These are phyloP conservation scores for Cydia amplana DNA, from an alignment of 1,140 invertebrate species.

Conservation along the genomic window DNA sequence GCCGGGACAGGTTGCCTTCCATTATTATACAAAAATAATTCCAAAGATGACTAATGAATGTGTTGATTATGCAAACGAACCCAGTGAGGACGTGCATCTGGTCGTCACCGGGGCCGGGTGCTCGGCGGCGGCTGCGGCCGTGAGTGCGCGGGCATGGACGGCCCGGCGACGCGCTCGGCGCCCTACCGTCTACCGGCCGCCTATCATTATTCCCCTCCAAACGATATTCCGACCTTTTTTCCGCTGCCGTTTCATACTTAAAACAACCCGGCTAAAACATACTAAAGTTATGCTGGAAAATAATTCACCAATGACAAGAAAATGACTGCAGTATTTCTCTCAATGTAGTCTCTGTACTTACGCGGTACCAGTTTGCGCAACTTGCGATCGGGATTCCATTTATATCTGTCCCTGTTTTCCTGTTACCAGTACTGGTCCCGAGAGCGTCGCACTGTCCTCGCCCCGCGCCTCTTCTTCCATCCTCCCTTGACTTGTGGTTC, in stretches of 20 bases:
- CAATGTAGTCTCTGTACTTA: constrained; percentile 5
- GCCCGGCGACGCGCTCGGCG: constrained; percentile 28
- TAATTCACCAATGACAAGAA: constrained; percentile 26
- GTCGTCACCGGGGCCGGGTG: constrained; percentile 40
- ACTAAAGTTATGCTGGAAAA: background rate
- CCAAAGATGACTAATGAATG: background rate
- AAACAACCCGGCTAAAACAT: background rate
- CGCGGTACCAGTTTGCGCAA: constrained; percentile 26
- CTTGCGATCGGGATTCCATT: constrained; percentile 59
- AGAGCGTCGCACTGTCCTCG: constrained; percentile 34
- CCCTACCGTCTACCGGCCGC: constrained; percentile 62
- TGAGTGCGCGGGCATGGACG: constrained; percentile 12
- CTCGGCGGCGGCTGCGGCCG: constrained; percentile 12
- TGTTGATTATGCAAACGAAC: constrained; percentile 9
- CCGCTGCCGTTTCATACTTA: background rate
- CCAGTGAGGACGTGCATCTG: background rate
- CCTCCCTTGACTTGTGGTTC: constrained; percentile 10
- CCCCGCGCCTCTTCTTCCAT: constrained; percentile 12
- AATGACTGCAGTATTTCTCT: constrained; percentile 4
- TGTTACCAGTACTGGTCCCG: constrained; percentile 46
- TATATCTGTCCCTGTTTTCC: constrained; percentile 61
- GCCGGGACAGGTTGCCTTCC: too few relatives aligned
- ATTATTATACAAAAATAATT: background rate
- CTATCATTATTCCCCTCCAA: constrained; percentile 68
- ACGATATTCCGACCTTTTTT: constrained; percentile 57